Conservation (phyloP, 64 coral and sea anemone genomes). For the Actinia equina region DNA sequence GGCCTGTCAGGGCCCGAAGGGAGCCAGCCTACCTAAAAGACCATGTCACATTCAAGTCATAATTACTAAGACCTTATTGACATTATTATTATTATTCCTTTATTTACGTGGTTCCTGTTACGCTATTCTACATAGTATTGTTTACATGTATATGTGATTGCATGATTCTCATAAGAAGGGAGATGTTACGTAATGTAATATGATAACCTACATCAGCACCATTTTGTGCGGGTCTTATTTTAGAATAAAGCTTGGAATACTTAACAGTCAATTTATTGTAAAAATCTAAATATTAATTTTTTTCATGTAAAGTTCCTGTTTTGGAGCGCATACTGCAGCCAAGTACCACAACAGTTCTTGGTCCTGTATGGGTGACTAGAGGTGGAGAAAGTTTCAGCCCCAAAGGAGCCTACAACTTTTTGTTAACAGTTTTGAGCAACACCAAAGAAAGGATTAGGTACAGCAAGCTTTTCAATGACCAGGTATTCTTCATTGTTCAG, state of each 20-base stretch:
- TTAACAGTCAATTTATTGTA: neutral
- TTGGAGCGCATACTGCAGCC: conserved; percentile 86
- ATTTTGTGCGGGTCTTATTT: too few relatives aligned
- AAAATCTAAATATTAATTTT: neutral
- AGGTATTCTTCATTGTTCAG: conserved; percentile 27
- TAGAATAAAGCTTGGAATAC: too few relatives aligned
- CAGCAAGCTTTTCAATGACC: conserved; percentile 74
- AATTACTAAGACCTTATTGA: too few relatives aligned
- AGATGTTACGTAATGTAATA: too few relatives aligned
- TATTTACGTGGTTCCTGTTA: too few relatives aligned
- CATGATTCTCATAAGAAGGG: too few relatives aligned
- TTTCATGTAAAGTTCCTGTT: conserved; percentile 56
- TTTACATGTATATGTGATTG: too few relatives aligned
- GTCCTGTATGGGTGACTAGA: conserved; percentile 87
- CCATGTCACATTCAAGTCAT: neutral
- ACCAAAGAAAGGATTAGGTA: conserved; percentile 77
- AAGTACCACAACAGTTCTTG: conserved; percentile 65
- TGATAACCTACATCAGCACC: too few relatives aligned
- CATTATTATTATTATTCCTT: too few relatives aligned
- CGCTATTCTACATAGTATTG: too few relatives aligned
- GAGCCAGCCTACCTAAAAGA: conserved; percentile 11
- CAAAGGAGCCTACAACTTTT: conserved; percentile 84
- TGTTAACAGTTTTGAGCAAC: conserved; percentile 45
- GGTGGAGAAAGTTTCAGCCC: conserved; percentile 88
- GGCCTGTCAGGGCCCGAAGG: neutral